Percentiles rank a stretch among this genome's conserved stretches.
Evolutionary conservation across 2,797 vertebrate genomes (phyloP).

Genomic region (Arnoldichthys spilopterus): DNA sequence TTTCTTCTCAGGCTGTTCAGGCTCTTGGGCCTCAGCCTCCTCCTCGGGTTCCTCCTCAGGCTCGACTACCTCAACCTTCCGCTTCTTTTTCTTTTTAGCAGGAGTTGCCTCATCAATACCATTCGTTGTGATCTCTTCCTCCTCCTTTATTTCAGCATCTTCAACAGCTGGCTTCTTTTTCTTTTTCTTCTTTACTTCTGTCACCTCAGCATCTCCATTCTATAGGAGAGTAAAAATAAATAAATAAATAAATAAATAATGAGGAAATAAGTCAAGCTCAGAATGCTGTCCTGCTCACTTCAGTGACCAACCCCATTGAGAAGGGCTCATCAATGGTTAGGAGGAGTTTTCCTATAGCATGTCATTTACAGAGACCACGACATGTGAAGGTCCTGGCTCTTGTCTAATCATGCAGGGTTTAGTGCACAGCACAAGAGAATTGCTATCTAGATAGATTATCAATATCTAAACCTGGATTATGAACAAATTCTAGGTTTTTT

Average conservation of each 20-base stretch:
- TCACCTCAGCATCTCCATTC: slow-evolving; percentile 34
- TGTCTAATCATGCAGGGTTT: slow-evolving; percentile 68
- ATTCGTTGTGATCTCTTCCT: slow-evolving; percentile 23
- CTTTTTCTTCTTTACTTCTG: slow-evolving; percentile 58
- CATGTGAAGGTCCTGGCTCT: slow-evolving; percentile 44
- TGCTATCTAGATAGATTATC: too few species aligned
- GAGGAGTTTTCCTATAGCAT: slow-evolving; percentile 76
- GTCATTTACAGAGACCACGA: slow-evolving; percentile 73
- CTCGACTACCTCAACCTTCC: slow-evolving; percentile 53
- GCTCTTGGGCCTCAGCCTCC: slow-evolving; percentile 45
- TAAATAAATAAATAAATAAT: neutral
- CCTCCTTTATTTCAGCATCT: slow-evolving; percentile 55
- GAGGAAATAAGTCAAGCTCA: neutral
- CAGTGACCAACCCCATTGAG: slow-evolving; percentile 77
- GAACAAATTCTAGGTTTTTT: too few species aligned
- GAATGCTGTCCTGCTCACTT: slow-evolving; percentile 76
- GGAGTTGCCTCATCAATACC: slow-evolving; percentile 51
- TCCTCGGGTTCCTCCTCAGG: slow-evolving; percentile 41
- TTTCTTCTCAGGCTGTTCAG: slow-evolving; percentile 41
- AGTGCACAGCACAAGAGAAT: fast-evolving
- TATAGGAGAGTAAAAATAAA: slow-evolving; percentile 9
- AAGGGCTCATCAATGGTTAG: slow-evolving; percentile 79
- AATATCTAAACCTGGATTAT: too few species aligned
- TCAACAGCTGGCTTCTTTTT: slow-evolving; percentile 49
- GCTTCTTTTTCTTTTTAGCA: slow-evolving; percentile 74